Base-by-base conservation (phyloP, 2,113 vertebrate species). In the Columba janthina region DNA sequence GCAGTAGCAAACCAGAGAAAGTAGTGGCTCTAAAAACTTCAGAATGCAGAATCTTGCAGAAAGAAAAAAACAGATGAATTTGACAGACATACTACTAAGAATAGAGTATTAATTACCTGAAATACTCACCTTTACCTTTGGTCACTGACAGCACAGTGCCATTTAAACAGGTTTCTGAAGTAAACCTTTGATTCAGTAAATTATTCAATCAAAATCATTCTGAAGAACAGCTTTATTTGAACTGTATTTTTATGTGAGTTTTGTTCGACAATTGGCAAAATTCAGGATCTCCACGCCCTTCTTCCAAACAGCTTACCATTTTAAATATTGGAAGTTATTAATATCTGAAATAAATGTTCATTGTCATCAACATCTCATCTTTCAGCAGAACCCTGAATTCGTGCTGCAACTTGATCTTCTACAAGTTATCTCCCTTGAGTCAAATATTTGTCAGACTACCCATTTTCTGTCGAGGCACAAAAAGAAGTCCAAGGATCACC, bases 291-390 rank as follows among this genome's bases (percentile, higher is more conserved):
- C 66, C 72, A 75, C 62, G 88, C 48, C 71, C 91, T 84, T 48
- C 71, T 82, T 85, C 76, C 79, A 94, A 44, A 80, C 44, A 22
- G 90, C 97, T 97, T 97, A 97, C 97, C 97, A 97, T 96, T 97
- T 94, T 93, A 80, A 88, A 92, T 95, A 97, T 50, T 91, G 89
- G 96, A 94, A 91, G 95, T 87, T 85, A 95, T 51, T 96, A 91
- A 95, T 92, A 72, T 93, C 76, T 97, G 94, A 97, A 96, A 96
- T 87, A 97, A 46, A 85, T 7, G 61, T 83, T 95, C 89, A 95
- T 46, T 94, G 94, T 44, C 94, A 97, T 61, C 94, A 95, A 88
- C n/a, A 96, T 64, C 73, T 93, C 95, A 94, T 78, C 83, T 97
- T 92, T 93, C 96, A 91, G 93, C 84, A 95, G 66, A 95, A 74